phyloP scores from a whole-genome alignment of 2,797 vertebrate genomes.

The Cephalopachus bancanus region DNA sequence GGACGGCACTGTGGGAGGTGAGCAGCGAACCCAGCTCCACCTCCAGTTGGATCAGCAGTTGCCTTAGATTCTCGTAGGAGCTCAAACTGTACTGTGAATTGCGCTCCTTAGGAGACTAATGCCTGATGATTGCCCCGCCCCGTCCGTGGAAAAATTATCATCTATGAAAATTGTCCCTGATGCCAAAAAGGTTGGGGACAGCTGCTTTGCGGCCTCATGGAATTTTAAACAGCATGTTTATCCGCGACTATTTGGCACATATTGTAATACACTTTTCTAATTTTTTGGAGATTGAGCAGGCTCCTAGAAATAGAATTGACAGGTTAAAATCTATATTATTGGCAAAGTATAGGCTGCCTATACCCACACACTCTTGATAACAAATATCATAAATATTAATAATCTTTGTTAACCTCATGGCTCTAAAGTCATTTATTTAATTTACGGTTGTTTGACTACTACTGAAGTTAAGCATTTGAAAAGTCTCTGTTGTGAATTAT shows the following conservation, averaged over 20 bases:
- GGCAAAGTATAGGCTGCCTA: background rate
- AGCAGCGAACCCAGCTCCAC: no score
- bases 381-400: slow-evolving; percentile 18
- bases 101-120: no score
- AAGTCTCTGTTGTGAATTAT: slow-evolving; percentile 18
- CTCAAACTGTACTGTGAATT: no score
- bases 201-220: background rate
- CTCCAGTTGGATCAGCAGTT: no score
- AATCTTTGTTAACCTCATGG: slow-evolving; percentile 63
- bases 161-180: no score
- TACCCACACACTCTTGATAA: slow-evolving; percentile 22
- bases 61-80: no score
- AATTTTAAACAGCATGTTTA: background rate
- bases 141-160: no score
- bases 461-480: slow-evolving; percentile 5
- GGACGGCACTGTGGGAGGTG: no score
- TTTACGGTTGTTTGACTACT: slow-evolving; percentile 1
- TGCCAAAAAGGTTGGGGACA: no score
- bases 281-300: background rate
- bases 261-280: background rate
- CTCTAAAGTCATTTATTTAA: slow-evolving; percentile 49
- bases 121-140: no score
- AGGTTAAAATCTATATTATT: background rate
- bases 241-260: background rate
- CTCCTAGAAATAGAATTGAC: background rate